Evolutionary conservation across 2,113 vertebrate species (phyloP).

Genomic region (Panthera uncia): DNA sequence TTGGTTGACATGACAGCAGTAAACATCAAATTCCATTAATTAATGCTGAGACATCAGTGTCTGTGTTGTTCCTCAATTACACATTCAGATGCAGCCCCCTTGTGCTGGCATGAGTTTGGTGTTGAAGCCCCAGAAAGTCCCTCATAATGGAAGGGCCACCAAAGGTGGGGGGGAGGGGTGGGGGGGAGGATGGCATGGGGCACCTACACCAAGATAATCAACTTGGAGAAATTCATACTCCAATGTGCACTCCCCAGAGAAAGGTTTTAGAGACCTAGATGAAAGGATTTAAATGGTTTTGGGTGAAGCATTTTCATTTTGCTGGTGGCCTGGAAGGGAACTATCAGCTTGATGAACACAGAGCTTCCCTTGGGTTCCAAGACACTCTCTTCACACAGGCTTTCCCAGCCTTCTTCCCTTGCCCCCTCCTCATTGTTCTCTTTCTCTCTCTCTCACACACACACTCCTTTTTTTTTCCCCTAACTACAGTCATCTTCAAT

Average conservation of each 20-base stretch:
- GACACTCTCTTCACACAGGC: slow-evolving; percentile 38
- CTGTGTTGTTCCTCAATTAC: slow-evolving; percentile 39
- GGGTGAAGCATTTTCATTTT: slow-evolving; percentile 63
- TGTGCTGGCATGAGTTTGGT: background rate
- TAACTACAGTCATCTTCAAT: slow-evolving; percentile 82
- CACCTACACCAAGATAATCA: background rate
- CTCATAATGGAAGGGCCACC: background rate
- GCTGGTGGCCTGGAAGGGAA: slow-evolving; percentile 45
- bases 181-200: background rate
- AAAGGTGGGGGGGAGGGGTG: rapidly evolving
- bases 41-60: background rate
- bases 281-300: background rate
- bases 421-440: background rate
- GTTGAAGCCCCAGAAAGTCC: background rate
- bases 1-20: slow-evolving; percentile 70
- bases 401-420: slow-evolving; percentile 25
- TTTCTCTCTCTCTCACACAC: background rate
- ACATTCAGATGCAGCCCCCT: slow-evolving; percentile 41
- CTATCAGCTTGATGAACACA: slow-evolving; percentile 61
- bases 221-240: background rate
- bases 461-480: background rate
- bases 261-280: background rate
- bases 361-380: slow-evolving; percentile 66
- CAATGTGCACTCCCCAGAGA: background rate
- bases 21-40: slow-evolving; percentile 74